Conservation (phyloP, 2,797 vertebrate species). For the Notamacropus eugenii region DNA sequence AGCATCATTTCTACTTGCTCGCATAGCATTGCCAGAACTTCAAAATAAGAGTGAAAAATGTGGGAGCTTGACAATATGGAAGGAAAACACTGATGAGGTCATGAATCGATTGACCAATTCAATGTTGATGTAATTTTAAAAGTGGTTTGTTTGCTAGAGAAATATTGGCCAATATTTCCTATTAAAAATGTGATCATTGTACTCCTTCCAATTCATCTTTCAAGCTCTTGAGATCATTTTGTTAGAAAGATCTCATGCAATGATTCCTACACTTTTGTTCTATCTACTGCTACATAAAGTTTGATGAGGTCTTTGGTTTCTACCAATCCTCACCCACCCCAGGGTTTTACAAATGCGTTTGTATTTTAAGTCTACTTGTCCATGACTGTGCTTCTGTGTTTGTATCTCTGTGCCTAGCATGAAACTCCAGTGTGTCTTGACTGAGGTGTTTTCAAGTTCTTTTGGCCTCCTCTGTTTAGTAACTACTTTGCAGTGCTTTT, state of each 20-base stretch:
- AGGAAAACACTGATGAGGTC: not conserved
- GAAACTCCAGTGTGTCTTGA: not conserved
- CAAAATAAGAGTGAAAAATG: not conserved
- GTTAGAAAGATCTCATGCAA: not conserved
- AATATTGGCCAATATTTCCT: not conserved
- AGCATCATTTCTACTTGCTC: not conserved
- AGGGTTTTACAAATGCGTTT: not conserved
- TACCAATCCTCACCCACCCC: not conserved
- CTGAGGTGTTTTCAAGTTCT: not conserved
- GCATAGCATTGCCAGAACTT: not conserved
- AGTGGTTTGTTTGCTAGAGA: not conserved
- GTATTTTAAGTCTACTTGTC: not conserved
- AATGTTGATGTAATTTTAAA: not conserved
- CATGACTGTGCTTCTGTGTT: not conserved
- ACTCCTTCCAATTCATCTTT: not conserved
- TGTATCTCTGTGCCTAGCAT: not conserved
- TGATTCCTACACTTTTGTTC: not conserved
- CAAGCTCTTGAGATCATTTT: not conserved
- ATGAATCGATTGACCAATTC: not conserved
- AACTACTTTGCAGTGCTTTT: not conserved
- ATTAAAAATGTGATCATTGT: not conserved
- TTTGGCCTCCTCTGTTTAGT: not conserved
- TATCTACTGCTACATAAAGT: not conserved
- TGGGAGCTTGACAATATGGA: not conserved
- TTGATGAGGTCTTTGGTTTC: not conserved